Percentiles rank a stretch among this genome's conserved stretches.
phyloP scores from a whole-genome alignment of 1,140 invertebrate species.

The Portunus trituberculatus region DNA sequence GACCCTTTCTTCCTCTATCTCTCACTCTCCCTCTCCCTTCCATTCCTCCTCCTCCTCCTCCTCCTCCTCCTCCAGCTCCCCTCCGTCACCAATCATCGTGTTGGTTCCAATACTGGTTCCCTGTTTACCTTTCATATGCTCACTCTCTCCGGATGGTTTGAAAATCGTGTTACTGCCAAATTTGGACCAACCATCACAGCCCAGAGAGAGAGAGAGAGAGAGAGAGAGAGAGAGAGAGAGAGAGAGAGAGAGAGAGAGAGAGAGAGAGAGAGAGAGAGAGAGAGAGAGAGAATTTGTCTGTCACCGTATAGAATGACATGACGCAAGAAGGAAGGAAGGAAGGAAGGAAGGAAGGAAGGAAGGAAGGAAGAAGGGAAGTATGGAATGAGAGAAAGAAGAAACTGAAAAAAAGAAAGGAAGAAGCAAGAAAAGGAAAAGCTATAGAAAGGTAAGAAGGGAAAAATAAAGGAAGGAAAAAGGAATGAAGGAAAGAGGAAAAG shows the following conservation, averaged over 20 bases:
- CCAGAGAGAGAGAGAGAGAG: not conserved
- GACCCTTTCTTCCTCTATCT: not conserved
- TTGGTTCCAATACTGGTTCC: not conserved
- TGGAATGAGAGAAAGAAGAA: not conserved
- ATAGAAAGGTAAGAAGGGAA: too few species aligned
- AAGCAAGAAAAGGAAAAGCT: not conserved
- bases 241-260: not conserved
- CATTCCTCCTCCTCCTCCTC: not conserved
- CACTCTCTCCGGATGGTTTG: not conserved
- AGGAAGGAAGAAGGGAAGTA: not conserved
- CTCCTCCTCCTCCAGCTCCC: not conserved
- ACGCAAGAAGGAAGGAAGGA: not conserved
- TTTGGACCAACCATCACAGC: not conserved
- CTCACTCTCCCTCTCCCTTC: not conserved
- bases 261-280: not conserved
- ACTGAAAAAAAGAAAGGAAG: not conserved
- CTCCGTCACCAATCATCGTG: not conserved
- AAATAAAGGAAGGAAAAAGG: too few species aligned
- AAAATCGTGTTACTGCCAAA: conserved; percentile 4
- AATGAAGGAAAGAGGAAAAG: too few species aligned
- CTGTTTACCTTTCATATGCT: conserved; percentile 14
- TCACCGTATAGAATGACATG: not conserved
- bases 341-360: not conserved
- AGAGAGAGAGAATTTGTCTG: not conserved
- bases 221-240: not conserved